Evolutionary conservation across 2,113 vertebrate genomes (phyloP), one percentile per base, ranked within the genome.

Genomic region (Synchiropus splendidus): DNA sequence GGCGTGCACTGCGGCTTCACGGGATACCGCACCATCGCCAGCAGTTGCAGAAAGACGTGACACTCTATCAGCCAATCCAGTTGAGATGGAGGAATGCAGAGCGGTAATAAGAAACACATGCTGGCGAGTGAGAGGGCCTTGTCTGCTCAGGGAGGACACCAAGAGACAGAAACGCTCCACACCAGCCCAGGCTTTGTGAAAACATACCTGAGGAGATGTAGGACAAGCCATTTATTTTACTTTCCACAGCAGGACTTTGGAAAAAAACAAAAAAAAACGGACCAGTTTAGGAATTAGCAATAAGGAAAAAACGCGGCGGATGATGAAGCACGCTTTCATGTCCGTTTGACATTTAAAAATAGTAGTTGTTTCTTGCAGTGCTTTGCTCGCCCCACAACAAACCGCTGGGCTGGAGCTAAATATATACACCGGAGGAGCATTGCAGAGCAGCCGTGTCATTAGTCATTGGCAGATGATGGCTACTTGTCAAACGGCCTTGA

Each of bases 81-180:
- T 43, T 8, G 48, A 32, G 53, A 35, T 46, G 35, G 43, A 67
- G 56, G 67, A 77, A 77, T 74, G 62, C 16, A 27, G 70, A 42
- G 3, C n/a, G 9, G 52, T 79, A 77, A 83, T 80, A 39, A 42
- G 44, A 75, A 76, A 64, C 82, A 83, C 57, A 78, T 83, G 80
- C 12, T 17, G 40, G 31, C 5, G 48, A 71, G 72, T 63, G 74
- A 52, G 56, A 60, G 35, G 36, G 44, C 49, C 54, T 17, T 41
- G 64, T 71, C 54, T 62, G 59, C 10, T 6, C 58, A 48, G 64
- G 61, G 67, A 76, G 53, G 67, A 72, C 40, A 70, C 67, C 38
- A 18, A 36, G 53, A 76, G 61, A 66, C 67, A 73, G 58, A 58
- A 57, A 56, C 44, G n/a, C 51, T 15, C 4, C 36, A 43, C 45